Conservation (phyloP, 2,888 invertebrate genomes). For the Rhingia rostrata region DNA sequence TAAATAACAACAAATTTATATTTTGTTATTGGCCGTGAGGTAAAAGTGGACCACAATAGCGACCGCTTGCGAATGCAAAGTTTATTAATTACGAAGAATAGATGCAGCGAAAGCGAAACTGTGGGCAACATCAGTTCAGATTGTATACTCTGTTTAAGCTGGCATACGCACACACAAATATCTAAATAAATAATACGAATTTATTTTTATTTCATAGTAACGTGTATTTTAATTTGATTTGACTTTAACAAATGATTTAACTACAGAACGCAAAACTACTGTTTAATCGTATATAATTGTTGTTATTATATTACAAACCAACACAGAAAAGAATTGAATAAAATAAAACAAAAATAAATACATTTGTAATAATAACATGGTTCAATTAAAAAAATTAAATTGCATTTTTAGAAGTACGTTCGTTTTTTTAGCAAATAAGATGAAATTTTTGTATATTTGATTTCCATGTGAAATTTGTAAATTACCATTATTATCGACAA, state of each 20-base stretch:
- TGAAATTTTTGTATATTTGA: conserved; percentile 64
- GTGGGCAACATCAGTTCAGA: too few relatives aligned
- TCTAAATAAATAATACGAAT: too few relatives aligned
- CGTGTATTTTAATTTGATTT: conserved; percentile 3
- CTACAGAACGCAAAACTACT: not conserved
- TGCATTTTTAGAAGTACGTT: conserved; percentile 53
- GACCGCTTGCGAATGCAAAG: conserved; percentile 39
- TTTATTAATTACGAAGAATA: conserved; percentile 38
- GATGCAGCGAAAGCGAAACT: not conserved
- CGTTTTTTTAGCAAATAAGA: conserved; percentile 47
- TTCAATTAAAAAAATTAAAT: conserved; percentile 47
- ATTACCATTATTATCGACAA: conserved; percentile 61
- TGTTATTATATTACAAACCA: conserved; percentile 30
- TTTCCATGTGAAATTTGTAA: conserved; percentile 66
- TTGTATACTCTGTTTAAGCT: too few relatives aligned
- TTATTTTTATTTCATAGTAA: not conserved
- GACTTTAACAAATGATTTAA: too few relatives aligned
- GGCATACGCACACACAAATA: too few relatives aligned
- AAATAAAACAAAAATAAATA: conserved; percentile 22
- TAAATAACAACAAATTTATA: conserved; percentile 22
- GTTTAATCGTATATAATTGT: conserved; percentile 28
- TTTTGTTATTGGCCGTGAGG: conserved; percentile 23
- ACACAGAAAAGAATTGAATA: conserved; percentile 27
- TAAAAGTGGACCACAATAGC: not conserved
- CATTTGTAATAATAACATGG: conserved; percentile 27